A percentile compares a stretch with the other conserved stretches of the same genome.
phyloP scores from a whole-genome alignment of 1,140 invertebrate genomes.

The Lanistes nyassanus region DNA sequence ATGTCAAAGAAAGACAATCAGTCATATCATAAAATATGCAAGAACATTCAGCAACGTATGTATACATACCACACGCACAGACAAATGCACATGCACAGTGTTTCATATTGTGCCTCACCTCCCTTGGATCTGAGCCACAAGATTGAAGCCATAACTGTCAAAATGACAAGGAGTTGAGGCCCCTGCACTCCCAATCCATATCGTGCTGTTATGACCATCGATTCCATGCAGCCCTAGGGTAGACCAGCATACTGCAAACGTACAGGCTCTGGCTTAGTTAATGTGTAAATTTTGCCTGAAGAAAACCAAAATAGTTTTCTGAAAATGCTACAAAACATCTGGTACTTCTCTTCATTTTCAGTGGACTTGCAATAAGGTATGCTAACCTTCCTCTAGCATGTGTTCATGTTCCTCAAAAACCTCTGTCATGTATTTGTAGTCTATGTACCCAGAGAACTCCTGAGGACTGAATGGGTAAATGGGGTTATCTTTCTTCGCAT shows the following conservation, averaged over 20 bases:
- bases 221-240: constrained; percentile 79
- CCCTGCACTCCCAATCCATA: constrained; percentile 90
- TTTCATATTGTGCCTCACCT: constrained; percentile 70
- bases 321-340: not conserved
- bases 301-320: not conserved
- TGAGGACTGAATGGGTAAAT: constrained; percentile 26
- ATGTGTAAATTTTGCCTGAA: not conserved
- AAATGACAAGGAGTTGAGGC: constrained; percentile 93
- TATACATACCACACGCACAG: too few relatives aligned
- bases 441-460: constrained; percentile 79
- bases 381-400: constrained; percentile 70
- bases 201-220: constrained; percentile 77
- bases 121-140: constrained; percentile 88
- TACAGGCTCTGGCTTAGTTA: constrained; percentile 20
- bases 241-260: constrained; percentile 77
- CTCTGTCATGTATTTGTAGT: constrained; percentile 84
- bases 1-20: constrained; percentile 26
- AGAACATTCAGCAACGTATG: not conserved
- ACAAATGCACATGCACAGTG: not conserved
- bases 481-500: constrained; percentile 31
- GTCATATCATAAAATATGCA: too few relatives aligned
- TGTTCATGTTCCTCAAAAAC: constrained; percentile 74
- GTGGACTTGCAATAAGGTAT: not conserved
- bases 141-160: constrained; percentile 94
- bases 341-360: not conserved